A percentile compares a stretch with the other conserved stretches of the same genome.
Conservation (phyloP, 2,888 invertebrate species). For the Lymantria monacha region DNA sequence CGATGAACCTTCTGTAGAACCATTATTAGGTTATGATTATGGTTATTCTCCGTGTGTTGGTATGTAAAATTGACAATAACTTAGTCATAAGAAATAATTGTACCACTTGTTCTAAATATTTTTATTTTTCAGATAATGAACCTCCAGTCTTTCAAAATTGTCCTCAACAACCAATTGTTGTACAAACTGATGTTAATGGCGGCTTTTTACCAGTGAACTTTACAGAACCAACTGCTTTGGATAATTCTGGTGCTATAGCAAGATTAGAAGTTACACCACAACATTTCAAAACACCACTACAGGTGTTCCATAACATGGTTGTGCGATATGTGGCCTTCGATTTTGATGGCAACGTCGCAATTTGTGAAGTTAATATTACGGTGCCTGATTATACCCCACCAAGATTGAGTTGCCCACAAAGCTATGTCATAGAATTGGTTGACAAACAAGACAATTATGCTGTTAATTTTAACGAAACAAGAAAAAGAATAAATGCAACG, state of each 20-base stretch:
- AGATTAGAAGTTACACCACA: slow-evolving; percentile 95
- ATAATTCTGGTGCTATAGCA: slow-evolving; percentile 97
- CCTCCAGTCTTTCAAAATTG: slow-evolving; percentile 98
- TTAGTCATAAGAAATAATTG: not conserved
- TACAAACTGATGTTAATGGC: slow-evolving; percentile 93
- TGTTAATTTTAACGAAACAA: slow-evolving; percentile 95
- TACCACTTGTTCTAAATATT: not conserved
- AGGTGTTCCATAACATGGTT: slow-evolving; percentile 94
- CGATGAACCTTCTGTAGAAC: slow-evolving; percentile 91
- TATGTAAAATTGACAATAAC: slow-evolving; percentile 56
- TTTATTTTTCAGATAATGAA: slow-evolving; percentile 88
- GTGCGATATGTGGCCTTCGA: slow-evolving; percentile 98
- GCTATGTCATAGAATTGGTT: slow-evolving; percentile 95
- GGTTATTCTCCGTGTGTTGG: slow-evolving; percentile 96
- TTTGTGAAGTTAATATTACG: slow-evolving; percentile 97
- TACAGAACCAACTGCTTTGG: slow-evolving; percentile 96
- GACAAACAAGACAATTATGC: slow-evolving; percentile 94
- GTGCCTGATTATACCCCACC: slow-evolving; percentile 97
- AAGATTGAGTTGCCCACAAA: slow-evolving; percentile 94
- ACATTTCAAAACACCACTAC: slow-evolving; percentile 93
- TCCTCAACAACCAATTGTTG: slow-evolving; percentile 94
- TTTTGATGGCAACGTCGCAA: slow-evolving; percentile 98
- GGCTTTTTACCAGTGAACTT: slow-evolving; percentile 96
- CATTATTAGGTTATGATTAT: slow-evolving; percentile 94
- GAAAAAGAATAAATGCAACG: slow-evolving; percentile 90